Evolutionary conservation across 2,113 vertebrate genomes (phyloP).

Genomic region (Clinocottus analis): DNA sequence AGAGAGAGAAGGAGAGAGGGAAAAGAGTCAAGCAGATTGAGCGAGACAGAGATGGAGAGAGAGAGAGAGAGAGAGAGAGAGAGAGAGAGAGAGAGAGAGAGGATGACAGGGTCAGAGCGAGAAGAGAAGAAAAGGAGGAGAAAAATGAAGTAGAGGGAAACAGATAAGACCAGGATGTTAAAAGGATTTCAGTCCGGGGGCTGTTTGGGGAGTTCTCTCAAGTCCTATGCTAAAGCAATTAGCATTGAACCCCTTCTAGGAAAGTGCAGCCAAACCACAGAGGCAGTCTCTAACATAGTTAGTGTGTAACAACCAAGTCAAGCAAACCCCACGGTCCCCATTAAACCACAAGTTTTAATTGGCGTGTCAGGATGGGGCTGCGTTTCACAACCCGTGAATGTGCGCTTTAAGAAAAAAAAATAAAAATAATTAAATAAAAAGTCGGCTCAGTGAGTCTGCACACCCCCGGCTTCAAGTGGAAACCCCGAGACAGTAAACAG

Average conservation of each 20-base stretch:
- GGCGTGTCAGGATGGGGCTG: constrained; percentile 64
- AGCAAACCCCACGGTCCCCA: constrained; percentile 66
- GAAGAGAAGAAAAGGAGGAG: constrained; percentile 29
- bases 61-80: constrained; percentile 41
- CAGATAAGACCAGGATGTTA: constrained; percentile 78
- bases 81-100: constrained; percentile 28
- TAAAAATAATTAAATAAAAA: too few species aligned
- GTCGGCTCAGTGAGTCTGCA: constrained; percentile 31
- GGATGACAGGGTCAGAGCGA: constrained; percentile 42
- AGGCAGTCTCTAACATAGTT: constrained; percentile 72
- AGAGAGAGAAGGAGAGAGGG: constrained; percentile 31
- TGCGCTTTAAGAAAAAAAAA: constrained; percentile 19
- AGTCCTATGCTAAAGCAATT: constrained; percentile 83
- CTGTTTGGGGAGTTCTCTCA: constrained; percentile 77
- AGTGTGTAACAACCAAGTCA: constrained; percentile 72
- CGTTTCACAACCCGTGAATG: constrained; percentile 58
- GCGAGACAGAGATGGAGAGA: constrained; percentile 45
- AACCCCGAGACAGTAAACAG: constrained; percentile 56
- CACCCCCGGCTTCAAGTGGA: constrained; percentile 51
- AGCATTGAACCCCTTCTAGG: constrained; percentile 81
- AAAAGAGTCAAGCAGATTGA: constrained; percentile 57
- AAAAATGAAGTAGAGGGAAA: constrained; percentile 67
- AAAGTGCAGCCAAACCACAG: constrained; percentile 75
- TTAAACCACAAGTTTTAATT: constrained; percentile 79
- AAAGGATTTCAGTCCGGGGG: constrained; percentile 74